Base-by-base conservation (phyloP, 1,140 invertebrate genomes). In the Aphaenogaster rudis region DNA sequence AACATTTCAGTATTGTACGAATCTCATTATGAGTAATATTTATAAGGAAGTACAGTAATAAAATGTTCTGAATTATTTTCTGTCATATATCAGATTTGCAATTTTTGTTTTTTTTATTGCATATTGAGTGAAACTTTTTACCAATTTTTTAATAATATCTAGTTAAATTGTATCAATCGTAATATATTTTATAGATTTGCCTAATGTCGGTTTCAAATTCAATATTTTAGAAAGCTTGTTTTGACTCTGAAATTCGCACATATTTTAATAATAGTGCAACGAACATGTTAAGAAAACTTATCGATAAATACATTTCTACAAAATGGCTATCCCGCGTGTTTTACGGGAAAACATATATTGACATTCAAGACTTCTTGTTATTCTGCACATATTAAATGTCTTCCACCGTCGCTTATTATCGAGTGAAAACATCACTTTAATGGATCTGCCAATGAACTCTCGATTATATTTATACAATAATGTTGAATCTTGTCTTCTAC, bases 371-470 rank as follows among this genome's bases (percentile, higher is more conserved):
- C 80, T 66, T 77, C 76, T 84, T 76, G 42, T 74, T 82, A 84
- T 21, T 50, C 69, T 61, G 28, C 54, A 82, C 42, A 61, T 63
- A 84, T n/a, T 84, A 74, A 84, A 76, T 84, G 69, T 84, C 80
- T 84, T 84, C 69, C 80, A 84, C 45, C 54, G 13, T 76, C 13
- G 42, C 45, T 84, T 76, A 84, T 54, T 48, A 74, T 84, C 17
- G n/a, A 59, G 15, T 63, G 45, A 50, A 76, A 61, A 5, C 42
- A 61, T 74, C 48, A 13, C 17, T 50, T 50, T 3, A 39, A 61
- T 74, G 7, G 33, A 74, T 48, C 69, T 61, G 39, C 54, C 21
- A 71, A 81, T 54, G 36, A 81, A 84, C 7, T 76, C 52, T 82
- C 42, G 5, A 84, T 74, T n/a, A 59, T 48, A 72, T 63, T 74